phyloP scores from a whole-genome alignment of 2,113 vertebrate genomes.

The Halichoeres trimaculatus region DNA sequence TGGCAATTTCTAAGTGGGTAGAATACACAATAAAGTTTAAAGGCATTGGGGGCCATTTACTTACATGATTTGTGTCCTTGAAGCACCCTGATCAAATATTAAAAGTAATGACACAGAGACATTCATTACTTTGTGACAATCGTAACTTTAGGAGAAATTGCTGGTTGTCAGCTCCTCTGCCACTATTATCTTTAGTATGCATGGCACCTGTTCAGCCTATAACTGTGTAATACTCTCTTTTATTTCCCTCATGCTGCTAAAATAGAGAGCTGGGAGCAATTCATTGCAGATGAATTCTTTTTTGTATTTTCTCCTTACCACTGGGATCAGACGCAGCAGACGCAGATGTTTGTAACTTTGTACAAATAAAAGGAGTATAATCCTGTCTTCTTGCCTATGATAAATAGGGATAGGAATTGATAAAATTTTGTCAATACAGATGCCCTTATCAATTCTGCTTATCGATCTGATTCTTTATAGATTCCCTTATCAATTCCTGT shows the following conservation, averaged over 20 bases:
- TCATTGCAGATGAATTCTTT: conserved; percentile 5
- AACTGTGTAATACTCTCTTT: conserved; percentile 29
- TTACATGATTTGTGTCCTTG: conserved; percentile 33
- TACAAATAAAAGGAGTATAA: conserved; percentile 46
- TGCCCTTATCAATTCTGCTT: too few species aligned
- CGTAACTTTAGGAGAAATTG: conserved; percentile 43
- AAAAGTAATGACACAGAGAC: conserved; percentile 54
- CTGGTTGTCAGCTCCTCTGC: conserved; percentile 40
- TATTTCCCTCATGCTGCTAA: conserved; percentile 39
- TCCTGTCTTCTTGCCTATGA: conserved; percentile 1
- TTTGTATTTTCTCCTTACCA: conserved; percentile 25
- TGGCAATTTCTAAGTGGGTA: conserved; percentile 29
- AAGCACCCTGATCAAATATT: conserved; percentile 45
- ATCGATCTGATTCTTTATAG: too few species aligned
- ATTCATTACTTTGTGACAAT: conserved; percentile 37
- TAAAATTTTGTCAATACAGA: too few species aligned
- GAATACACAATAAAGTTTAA: conserved; percentile 19
- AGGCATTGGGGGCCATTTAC: conserved; percentile 12
- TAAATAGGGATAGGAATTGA: too few species aligned
- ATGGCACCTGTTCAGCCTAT: conserved; percentile 50
- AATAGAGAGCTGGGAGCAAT: conserved; percentile 25
- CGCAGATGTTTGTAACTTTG: neutral
- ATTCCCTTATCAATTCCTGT: too few species aligned
- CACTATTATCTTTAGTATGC: conserved; percentile 36
- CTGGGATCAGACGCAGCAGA: conserved; percentile 38